phyloP scores from a whole-genome alignment of 2,113 vertebrate species.

The Corydoras sp. region DNA sequence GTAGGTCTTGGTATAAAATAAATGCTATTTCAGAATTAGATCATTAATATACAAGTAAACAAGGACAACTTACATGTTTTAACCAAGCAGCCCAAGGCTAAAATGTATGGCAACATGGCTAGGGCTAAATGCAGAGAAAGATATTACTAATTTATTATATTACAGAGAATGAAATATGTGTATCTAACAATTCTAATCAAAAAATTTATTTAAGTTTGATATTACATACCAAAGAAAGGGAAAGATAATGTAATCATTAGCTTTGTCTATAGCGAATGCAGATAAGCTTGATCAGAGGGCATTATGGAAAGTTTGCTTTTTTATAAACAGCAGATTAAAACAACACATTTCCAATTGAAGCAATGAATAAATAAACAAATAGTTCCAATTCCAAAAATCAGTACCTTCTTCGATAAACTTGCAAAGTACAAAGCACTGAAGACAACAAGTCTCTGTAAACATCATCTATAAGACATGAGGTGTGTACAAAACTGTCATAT shows the following conservation, averaged over 20 bases:
- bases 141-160: not conserved
- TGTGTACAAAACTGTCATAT: conserved; percentile 31
- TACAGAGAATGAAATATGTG: no score
- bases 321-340: conserved; percentile 1
- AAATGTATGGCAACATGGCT: not conserved
- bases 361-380: conserved; percentile 20
- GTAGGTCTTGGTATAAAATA: not conserved
- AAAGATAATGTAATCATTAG: no score
- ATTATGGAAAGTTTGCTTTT: not conserved
- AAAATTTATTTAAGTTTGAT: no score
- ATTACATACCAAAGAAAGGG: no score
- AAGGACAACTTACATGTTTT: not conserved
- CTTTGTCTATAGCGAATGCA: no score
- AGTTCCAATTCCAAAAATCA: conserved; percentile 53
- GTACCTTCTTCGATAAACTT: conserved; percentile 42
- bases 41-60: not conserved
- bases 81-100: not conserved
- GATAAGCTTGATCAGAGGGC: no score
- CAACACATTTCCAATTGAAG: not conserved
- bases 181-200: no score
- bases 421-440: conserved; percentile 58
- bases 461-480: conserved; percentile 36
- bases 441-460: conserved; percentile 69
- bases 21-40: not conserved
- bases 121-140: not conserved